Conservation (phyloP, 2,888 invertebrate genomes). For the Dryococelus australis region DNA sequence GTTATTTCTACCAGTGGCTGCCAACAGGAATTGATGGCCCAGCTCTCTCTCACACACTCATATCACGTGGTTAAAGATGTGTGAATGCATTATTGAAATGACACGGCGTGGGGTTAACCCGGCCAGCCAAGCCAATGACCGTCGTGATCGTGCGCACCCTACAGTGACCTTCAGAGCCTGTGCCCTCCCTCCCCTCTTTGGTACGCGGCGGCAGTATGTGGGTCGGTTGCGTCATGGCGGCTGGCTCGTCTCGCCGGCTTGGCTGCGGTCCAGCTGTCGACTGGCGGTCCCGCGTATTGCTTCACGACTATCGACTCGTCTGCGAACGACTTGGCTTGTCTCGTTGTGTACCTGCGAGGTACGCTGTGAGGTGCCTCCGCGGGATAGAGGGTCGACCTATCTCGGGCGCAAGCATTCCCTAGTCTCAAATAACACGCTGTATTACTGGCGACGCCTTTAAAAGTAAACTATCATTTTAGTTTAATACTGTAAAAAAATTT, state of each 20-base stretch:
- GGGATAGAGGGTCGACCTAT: too few species aligned
- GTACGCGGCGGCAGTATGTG: not conserved
- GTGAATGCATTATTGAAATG: not conserved
- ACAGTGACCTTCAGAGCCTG: not conserved
- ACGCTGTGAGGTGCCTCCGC: too few species aligned
- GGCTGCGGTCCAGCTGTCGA: slow-evolving; percentile 3
- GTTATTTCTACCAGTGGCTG: too few species aligned
- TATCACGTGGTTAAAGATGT: not conserved
- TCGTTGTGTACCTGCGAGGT: not conserved
- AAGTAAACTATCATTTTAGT: too few species aligned
- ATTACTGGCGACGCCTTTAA: too few species aligned
- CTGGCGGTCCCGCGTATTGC: not conserved
- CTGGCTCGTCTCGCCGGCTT: not conserved
- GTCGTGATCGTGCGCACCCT: not conserved
- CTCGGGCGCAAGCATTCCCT: too few species aligned
- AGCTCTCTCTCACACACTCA: too few species aligned
- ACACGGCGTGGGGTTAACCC: slow-evolving; percentile 7
- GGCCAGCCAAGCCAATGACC: not conserved
- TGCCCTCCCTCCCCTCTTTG: too few species aligned
- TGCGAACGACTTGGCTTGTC: not conserved
- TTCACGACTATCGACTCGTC: not conserved
- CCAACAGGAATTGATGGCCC: too few species aligned
- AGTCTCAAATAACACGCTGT: too few species aligned
- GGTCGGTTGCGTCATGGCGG: not conserved
- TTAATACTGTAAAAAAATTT: too few species aligned